Evolutionary conservation across 2,797 vertebrate species (phyloP).

Genomic region (Arctocebus calabarensis): DNA sequence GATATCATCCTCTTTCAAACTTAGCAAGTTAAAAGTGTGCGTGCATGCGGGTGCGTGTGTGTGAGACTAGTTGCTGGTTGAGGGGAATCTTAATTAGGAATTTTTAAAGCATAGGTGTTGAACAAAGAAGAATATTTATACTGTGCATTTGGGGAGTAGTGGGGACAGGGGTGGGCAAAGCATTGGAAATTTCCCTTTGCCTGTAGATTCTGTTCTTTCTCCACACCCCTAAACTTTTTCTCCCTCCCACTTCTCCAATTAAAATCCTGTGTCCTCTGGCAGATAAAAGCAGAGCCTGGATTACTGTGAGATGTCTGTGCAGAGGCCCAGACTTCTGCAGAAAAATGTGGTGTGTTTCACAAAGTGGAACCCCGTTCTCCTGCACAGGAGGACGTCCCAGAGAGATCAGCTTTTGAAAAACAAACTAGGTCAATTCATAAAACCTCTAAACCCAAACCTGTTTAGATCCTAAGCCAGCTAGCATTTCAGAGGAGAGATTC

Average conservation of each 20-base stretch:
- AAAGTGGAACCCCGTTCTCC: not conserved
- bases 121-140: conserved; percentile 82
- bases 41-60: conserved; percentile 28
- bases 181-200: conserved; percentile 53
- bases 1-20: conserved; percentile 90
- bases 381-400: not conserved
- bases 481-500: not conserved
- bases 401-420: conserved; percentile 44
- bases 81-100: conserved; percentile 72
- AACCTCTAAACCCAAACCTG: conserved; percentile 24
- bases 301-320: conserved; percentile 51
- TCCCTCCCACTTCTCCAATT: conserved; percentile 46
- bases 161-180: not conserved
- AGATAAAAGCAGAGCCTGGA: conserved; percentile 73
- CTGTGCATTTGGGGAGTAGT: conserved; percentile 64
- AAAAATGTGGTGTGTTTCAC: not conserved
- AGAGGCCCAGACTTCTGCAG: conserved; percentile 68
- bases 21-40: conserved; percentile 86
- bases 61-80: conserved; percentile 60
- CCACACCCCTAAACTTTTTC: not conserved
- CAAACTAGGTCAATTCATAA: not conserved
- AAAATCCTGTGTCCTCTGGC: conserved; percentile 70
- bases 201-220: not conserved
- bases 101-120: conserved; percentile 77
- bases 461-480: not conserved